Base-by-base conservation (phyloP, 1,140 invertebrate species). In the Diabrotica virgifera region DNA sequence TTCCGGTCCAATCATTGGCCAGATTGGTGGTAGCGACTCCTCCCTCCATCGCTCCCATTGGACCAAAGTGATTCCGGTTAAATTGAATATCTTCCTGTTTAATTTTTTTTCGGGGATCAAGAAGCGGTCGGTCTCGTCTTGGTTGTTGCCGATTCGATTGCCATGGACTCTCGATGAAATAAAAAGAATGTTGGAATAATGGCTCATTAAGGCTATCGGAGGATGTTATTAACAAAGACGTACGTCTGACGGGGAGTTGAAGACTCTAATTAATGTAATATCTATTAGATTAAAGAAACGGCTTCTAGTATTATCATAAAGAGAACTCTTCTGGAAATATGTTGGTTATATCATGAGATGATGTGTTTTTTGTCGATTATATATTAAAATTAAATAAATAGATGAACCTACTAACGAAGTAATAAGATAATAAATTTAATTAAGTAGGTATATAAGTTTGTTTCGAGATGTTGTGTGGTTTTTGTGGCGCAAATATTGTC, bases 11-110 rank as follows among this genome's bases (percentile, higher is more conserved):
- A 78, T 77, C 72, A 73, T 76, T 73, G 74, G 74, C 69, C 75
- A 74, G 75, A 75, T 75, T 76, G 70, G 57, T 50, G 68, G 40
- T 54, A 54, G 24, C 61, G 62, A 72, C 72, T 65, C 68, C 76
- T 65, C 77, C 77, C 63, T 65, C 54, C 62, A 67, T 66, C 74
- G 74, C 76, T 68, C 73, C 77, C 74, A 78, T 78, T 77, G 77
- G 77, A 74, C 76, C 75, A 78, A 76, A 78, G 74, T 77, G 77
- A 78, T 78, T 78, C 72, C 59, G 57, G 68, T 71, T 72, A 78
- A 78, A 79, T 79, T 79, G 77, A 78, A 75, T 79, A 76, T 74
- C 77, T 76, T 76, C 77, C 74, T 78, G 74, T 77, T 78, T 75
- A 74, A 72, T 78, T 77, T 77, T 76, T 78, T 74, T 72, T 46